Conservation (phyloP, 2,797 vertebrate genomes). For the Pygocentrus nattereri region DNA sequence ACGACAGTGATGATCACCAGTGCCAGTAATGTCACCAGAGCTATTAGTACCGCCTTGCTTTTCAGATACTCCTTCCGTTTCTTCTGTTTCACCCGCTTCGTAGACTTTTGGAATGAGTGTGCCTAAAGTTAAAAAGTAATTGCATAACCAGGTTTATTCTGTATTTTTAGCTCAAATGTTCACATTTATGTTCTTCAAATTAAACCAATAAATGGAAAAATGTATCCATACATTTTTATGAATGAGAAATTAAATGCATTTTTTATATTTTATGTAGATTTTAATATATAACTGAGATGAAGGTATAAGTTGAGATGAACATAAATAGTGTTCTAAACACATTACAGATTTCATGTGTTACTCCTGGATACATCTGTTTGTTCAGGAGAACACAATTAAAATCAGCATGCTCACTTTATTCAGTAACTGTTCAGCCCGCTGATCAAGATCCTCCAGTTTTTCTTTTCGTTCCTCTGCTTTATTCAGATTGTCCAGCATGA, state of each 20-base stretch:
- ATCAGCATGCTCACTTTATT: constrained; percentile 18
- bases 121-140: constrained; percentile 62
- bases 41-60: constrained; percentile 68
- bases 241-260: no score
- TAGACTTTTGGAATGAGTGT: constrained; percentile 67
- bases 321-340: no score
- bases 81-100: constrained; percentile 68
- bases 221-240: no score
- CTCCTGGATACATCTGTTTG: neutral
- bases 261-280: no score
- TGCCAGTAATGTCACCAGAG: constrained; percentile 41
- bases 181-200: no score
- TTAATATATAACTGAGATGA: no score
- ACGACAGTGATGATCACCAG: constrained; percentile 62
- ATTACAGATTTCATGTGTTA: neutral
- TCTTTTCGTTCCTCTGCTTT: constrained; percentile 72
- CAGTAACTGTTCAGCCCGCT: constrained; percentile 71
- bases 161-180: no score
- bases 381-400: neutral
- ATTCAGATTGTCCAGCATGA: constrained; percentile 78
- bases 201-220: no score
- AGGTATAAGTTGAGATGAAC: no score
- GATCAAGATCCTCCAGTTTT: constrained; percentile 72
- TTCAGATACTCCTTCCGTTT: constrained; percentile 68
- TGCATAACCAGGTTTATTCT: neutral